Evolutionary conservation across 1,140 invertebrate species (phyloP).

Genomic region (Rhizoglyphus robini): DNA sequence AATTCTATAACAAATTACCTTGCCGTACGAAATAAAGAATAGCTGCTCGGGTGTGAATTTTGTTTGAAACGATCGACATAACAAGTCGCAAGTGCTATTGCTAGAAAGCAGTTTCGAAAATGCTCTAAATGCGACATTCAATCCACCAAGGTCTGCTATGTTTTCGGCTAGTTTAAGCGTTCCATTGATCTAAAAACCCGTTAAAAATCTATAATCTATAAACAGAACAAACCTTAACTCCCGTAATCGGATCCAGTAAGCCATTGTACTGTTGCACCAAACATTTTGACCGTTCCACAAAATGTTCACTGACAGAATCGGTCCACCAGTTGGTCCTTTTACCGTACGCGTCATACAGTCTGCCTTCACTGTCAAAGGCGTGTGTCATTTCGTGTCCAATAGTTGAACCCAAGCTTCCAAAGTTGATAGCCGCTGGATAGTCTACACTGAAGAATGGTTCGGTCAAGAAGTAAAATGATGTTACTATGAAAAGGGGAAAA

Average conservation of each 20-base stretch:
- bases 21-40: conserved; percentile 25
- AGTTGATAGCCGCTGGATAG: conserved; percentile 35
- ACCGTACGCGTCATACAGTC: conserved; percentile 72
- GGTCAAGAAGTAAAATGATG: conserved; percentile 33
- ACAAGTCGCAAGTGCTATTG: conserved; percentile 8
- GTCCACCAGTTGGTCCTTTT: conserved; percentile 78
- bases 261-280: conserved; percentile 70
- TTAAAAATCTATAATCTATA: background rate
- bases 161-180: conserved; percentile 18
- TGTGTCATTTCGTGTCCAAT: conserved; percentile 35
- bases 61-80: conserved; percentile 11
- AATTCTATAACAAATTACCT: too few species aligned
- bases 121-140: conserved; percentile 41
- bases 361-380: conserved; percentile 55
- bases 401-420: conserved; percentile 26
- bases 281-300: conserved; percentile 58
- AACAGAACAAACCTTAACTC: background rate
- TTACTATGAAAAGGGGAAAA: too few species aligned
- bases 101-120: conserved; percentile 17
- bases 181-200: conserved; percentile 27
- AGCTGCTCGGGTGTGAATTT: conserved; percentile 23
- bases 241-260: background rate
- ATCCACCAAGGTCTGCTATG: conserved; percentile 38
- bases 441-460: conserved; percentile 33
- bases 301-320: conserved; percentile 53